Evolutionary conservation across 2,797 vertebrate species (phyloP).

Genomic region (Melanotaenia nigrans): DNA sequence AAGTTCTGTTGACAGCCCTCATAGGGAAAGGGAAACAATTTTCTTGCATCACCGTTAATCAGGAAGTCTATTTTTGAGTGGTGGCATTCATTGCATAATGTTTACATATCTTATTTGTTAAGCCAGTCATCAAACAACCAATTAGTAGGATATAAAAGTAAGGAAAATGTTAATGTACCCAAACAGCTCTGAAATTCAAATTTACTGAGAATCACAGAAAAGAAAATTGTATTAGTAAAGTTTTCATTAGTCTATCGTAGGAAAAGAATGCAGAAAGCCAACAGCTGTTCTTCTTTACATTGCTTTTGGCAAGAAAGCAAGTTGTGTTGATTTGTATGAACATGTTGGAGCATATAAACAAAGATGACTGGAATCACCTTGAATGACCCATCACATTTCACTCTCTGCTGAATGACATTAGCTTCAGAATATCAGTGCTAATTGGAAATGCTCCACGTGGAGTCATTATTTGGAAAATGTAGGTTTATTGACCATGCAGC

Average conservation of each 20-base stretch:
- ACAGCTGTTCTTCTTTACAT: conserved; percentile 3
- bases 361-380: conserved; percentile 14
- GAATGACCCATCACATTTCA: conserved; percentile 23
- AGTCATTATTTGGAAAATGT: conserved; percentile 40
- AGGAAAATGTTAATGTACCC: conserved; percentile 43
- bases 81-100: conserved; percentile 38
- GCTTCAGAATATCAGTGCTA: conserved; percentile 7
- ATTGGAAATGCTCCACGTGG: neutral
- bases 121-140: conserved; percentile 29
- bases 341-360: conserved; percentile 12
- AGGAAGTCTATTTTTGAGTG: conserved; percentile 16
- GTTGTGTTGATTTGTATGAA: conserved; percentile 20
- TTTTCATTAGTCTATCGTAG: neutral
- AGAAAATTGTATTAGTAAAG: neutral
- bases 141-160: conserved; percentile 47
- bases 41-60: conserved; percentile 33
- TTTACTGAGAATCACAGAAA: conserved; percentile 1
- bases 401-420: neutral
- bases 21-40: conserved; percentile 43
- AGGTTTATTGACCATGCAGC: conserved; percentile 50
- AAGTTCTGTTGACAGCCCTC: conserved; percentile 52
- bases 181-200: conserved; percentile 29
- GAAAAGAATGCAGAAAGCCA: neutral
- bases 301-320: conserved; percentile 17
- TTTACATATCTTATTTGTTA: conserved; percentile 57